These are phyloP conservation scores for Barypeithes pellucidus DNA, from an alignment of 2,888 invertebrate species.

Conservation along the genomic window DNA sequence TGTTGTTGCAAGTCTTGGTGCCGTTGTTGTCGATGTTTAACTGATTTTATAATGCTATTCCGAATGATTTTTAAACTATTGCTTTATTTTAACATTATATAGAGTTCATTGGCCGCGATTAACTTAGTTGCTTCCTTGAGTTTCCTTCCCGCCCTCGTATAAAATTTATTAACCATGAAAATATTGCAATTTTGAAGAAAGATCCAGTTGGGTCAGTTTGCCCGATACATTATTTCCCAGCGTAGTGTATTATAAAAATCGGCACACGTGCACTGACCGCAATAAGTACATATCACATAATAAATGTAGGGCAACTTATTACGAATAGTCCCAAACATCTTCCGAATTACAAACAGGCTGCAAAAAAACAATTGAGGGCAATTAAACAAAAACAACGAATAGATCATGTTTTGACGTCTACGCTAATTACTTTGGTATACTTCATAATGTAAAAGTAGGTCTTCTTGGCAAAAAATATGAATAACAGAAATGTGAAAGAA, in stretches of 20 bases:
- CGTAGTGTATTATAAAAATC: too few species aligned
- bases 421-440: conserved; percentile 45
- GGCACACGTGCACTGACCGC: too few species aligned
- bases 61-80: conserved; percentile 1
- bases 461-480: conserved; percentile 17
- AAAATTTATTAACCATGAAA: conserved; percentile 1
- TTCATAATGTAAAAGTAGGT: conserved; percentile 44
- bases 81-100: not conserved
- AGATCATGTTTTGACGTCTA: conserved; percentile 20
- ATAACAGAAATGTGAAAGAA: not conserved
- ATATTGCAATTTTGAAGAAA: not conserved
- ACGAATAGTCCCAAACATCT: too few species aligned
- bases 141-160: not conserved
- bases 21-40: not conserved
- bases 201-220: too few species aligned
- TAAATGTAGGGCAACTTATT: too few species aligned
- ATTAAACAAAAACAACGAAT: conserved; percentile 29
- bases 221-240: too few species aligned
- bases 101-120: not conserved
- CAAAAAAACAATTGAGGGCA: conserved; percentile 24
- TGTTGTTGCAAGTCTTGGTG: not conserved
- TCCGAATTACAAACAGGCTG: not conserved
- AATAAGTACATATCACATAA: too few species aligned
- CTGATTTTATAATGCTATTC: conserved; percentile 6
- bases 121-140: not conserved